Conservation (phyloP, 2,797 vertebrate genomes). For the Sternarchorhynchus goeldii region DNA sequence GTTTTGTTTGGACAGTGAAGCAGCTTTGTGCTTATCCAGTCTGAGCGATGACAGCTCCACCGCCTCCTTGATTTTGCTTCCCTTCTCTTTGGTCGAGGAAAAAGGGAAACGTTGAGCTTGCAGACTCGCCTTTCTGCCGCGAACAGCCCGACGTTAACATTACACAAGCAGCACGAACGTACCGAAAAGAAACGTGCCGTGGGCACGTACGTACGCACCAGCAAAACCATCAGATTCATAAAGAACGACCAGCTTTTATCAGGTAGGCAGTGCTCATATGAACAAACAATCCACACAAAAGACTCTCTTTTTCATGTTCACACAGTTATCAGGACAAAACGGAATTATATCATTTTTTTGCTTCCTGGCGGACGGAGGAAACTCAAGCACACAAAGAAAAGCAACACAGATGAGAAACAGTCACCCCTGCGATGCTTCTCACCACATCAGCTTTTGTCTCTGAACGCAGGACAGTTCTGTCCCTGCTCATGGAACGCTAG, state of each 20-base stretch:
- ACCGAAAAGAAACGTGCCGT: not conserved
- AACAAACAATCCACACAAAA: not conserved
- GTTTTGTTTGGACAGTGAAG: slow-evolving; percentile 52
- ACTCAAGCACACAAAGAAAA: not conserved
- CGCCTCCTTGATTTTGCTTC: not conserved
- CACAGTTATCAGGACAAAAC: not conserved
- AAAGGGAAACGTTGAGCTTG: not conserved
- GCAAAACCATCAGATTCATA: not conserved
- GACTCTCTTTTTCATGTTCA: not conserved
- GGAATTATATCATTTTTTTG: not conserved
- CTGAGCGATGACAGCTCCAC: slow-evolving; percentile 34
- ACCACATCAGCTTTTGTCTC: too few relatives aligned
- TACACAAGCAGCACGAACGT: not conserved
- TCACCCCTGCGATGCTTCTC: not conserved
- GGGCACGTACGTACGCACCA: not conserved
- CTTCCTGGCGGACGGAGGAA: too few relatives aligned
- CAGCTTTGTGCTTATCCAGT: slow-evolving; percentile 39
- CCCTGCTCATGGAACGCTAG: not conserved
- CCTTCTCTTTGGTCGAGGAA: not conserved
- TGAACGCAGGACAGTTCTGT: not conserved
- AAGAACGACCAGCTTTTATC: not conserved
- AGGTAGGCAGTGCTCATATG: not conserved
- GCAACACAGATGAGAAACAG: not conserved
- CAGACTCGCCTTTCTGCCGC: not conserved
- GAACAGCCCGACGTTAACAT: not conserved